Evolutionary conservation across 2,888 invertebrate genomes (phyloP).

Genomic region (Diadegma fenestrale): DNA sequence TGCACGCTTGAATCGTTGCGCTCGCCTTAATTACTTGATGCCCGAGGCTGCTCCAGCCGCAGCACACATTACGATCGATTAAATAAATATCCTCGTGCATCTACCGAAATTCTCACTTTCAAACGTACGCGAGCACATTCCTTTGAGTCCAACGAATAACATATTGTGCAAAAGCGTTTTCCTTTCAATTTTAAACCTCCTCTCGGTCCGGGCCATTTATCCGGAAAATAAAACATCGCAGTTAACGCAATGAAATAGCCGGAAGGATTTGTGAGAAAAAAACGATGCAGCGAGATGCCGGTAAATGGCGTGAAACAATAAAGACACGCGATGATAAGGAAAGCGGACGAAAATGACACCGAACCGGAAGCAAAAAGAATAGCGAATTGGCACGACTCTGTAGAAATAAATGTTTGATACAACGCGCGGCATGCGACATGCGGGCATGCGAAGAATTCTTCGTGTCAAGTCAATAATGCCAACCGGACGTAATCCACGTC

Average conservation of each 20-base stretch:
- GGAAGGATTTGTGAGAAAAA: no score
- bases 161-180: no score
- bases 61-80: conserved; percentile 45
- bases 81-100: conserved; percentile 18
- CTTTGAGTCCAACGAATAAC: neutral
- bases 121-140: neutral
- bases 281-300: no score
- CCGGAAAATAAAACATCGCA: no score
- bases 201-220: no score
- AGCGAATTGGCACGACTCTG: neutral
- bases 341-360: neutral
- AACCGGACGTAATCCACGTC: conserved; percentile 79
- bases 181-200: no score
- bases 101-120: conserved; percentile 32
- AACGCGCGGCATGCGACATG: neutral
- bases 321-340: neutral
- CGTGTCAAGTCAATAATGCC: conserved; percentile 77
- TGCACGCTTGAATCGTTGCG: conserved; percentile 37
- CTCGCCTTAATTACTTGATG: conserved; percentile 62
- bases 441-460: conserved; percentile 43
- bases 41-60: conserved; percentile 46
- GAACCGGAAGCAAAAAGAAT: neutral
- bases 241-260: no score
- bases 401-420: conserved; percentile 18
- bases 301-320: neutral